phyloP scores from a whole-genome alignment of 2,113 vertebrate species.

The Microtus pennsylvanicus region DNA sequence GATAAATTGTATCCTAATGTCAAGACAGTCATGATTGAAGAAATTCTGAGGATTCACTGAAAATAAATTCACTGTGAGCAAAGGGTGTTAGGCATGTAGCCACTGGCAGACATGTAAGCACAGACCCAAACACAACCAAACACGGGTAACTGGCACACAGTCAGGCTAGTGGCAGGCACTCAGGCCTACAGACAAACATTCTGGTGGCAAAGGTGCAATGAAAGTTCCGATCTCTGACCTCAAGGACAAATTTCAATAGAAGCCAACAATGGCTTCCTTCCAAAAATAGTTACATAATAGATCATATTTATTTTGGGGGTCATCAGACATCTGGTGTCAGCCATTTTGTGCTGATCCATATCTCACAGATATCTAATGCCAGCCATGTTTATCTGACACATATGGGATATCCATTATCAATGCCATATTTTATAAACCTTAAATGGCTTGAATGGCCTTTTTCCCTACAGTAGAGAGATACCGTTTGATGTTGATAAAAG shows the following conservation, averaged over 20 bases:
- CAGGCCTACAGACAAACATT: not conserved
- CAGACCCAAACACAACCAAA: not conserved
- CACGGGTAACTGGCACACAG: not conserved
- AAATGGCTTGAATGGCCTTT: not conserved
- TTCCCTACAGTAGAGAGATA: not conserved
- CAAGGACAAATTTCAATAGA: not conserved
- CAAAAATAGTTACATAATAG: too few species aligned
- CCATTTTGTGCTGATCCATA: not conserved
- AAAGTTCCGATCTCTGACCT: not conserved
- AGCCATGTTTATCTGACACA: not conserved
- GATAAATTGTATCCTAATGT: not conserved
- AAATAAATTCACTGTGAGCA: not conserved
- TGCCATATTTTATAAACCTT: not conserved
- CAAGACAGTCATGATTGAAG: not conserved
- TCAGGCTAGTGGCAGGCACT: too few species aligned
- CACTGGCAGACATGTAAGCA: not conserved
- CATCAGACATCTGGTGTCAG: not conserved
- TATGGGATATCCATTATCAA: not conserved
- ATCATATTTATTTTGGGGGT: not conserved
- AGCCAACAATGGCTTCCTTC: not conserved
- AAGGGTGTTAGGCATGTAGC: not conserved
- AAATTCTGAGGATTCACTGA: not conserved
- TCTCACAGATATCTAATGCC: not conserved
- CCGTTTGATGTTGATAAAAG: not conserved
- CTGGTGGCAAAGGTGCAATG: not conserved